Percentiles rank a stretch among this genome's conserved stretches.
Conservation (phyloP, 1,140 invertebrate genomes). For the Micrasema longulum region DNA sequence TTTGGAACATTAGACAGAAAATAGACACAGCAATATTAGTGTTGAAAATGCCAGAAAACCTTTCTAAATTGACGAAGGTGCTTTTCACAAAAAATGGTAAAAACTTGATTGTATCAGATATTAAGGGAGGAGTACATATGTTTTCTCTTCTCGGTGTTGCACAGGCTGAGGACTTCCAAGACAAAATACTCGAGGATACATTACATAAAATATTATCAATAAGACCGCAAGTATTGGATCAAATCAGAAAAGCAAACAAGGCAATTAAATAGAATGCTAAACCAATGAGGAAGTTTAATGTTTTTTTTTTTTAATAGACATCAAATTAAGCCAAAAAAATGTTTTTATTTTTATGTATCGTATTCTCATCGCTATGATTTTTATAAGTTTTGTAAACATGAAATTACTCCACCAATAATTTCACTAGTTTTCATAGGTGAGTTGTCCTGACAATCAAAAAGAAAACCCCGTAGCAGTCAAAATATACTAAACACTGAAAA, state of each 20-base stretch:
- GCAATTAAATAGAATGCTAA: slow-evolving; percentile 55
- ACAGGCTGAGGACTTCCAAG: slow-evolving; percentile 68
- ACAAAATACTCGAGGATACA: slow-evolving; percentile 69
- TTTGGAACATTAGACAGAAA: slow-evolving; percentile 80
- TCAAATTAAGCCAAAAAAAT: too few relatives aligned
- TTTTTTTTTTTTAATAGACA: too few relatives aligned
- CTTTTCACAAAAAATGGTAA: slow-evolving; percentile 75
- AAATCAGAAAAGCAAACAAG: slow-evolving; percentile 69
- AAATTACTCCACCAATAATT: too few relatives aligned
- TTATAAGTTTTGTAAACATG: too few relatives aligned
- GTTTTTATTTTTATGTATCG: too few relatives aligned
- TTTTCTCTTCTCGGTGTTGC: slow-evolving; percentile 77
- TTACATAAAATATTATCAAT: slow-evolving; percentile 73
- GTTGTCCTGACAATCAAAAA: too few relatives aligned
- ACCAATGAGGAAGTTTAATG: too few relatives aligned
- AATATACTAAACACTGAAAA: too few relatives aligned
- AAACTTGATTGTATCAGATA: slow-evolving; percentile 75
- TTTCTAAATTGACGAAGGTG: slow-evolving; percentile 64
- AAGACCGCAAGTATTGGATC: slow-evolving; percentile 70
- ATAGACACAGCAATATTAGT: slow-evolving; percentile 73
- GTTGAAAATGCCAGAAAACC: slow-evolving; percentile 63
- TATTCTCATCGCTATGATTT: too few relatives aligned
- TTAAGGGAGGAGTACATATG: slow-evolving; percentile 72
- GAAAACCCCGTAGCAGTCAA: too few relatives aligned
- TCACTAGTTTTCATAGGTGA: too few relatives aligned